Evolutionary conservation across 2,797 vertebrate species (phyloP).

Genomic region (Lateolabrax maculatus): DNA sequence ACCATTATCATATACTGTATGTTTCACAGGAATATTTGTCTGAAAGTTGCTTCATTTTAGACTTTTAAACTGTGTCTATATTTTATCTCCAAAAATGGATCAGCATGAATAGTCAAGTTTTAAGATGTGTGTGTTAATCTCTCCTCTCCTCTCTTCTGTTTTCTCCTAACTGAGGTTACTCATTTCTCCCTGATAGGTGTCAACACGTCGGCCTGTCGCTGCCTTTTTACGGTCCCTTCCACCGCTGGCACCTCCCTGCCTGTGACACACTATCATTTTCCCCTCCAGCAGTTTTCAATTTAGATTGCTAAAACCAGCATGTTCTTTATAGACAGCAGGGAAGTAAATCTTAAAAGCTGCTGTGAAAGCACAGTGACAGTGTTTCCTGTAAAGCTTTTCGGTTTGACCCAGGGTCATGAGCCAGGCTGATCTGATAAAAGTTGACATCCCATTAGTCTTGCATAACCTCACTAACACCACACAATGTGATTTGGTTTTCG

Average conservation of each 20-base stretch:
- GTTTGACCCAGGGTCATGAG: slow-evolving; percentile 61
- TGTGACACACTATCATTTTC: slow-evolving; percentile 76
- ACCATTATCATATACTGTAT: background rate
- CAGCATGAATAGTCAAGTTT: slow-evolving; percentile 8
- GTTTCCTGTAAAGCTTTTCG: slow-evolving; percentile 59
- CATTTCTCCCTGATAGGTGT: slow-evolving; percentile 62
- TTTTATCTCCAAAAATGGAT: slow-evolving; percentile 29
- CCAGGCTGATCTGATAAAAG: slow-evolving; percentile 42
- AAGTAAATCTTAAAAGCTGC: slow-evolving; percentile 70
- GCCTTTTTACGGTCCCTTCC: slow-evolving; percentile 50
- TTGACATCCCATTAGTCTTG: slow-evolving; percentile 58
- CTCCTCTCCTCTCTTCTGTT: slow-evolving; percentile 6
- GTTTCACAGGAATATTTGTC: background rate
- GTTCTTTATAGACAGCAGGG: slow-evolving; percentile 58
- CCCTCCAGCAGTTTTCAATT: slow-evolving; percentile 83
- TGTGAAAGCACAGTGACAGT: slow-evolving; percentile 61
- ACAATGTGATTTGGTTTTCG: slow-evolving; percentile 25
- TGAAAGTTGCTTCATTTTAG: slow-evolving; percentile 14
- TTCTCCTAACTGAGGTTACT: slow-evolving; percentile 55
- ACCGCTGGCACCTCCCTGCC: slow-evolving; percentile 41
- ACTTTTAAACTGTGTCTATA: background rate
- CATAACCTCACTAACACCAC: slow-evolving; percentile 34
- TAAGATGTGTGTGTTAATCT: background rate
- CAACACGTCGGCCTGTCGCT: slow-evolving; percentile 52
- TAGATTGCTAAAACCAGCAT: slow-evolving; percentile 71